Conservation (phyloP, 2,113 vertebrate species). For the human region DNA sequence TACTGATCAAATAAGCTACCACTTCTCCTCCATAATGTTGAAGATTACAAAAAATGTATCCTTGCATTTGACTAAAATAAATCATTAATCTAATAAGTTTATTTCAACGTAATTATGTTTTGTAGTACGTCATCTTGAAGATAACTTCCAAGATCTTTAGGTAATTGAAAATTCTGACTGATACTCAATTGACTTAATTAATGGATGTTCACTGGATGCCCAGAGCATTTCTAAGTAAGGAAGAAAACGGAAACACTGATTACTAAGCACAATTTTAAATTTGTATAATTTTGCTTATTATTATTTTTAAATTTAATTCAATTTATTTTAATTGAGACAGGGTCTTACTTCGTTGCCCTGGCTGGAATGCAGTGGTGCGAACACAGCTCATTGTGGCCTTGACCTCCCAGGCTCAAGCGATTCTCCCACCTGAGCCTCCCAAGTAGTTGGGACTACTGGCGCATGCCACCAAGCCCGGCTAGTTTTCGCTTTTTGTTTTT, state of each 20-base stretch:
- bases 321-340: not conserved
- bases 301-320: too few species aligned
- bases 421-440: not conserved
- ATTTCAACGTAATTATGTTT: not conserved
- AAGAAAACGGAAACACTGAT: not conserved
- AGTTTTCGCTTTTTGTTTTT: not conserved
- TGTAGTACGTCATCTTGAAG: not conserved
- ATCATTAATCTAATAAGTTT: not conserved
- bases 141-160: not conserved
- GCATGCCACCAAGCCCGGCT: not conserved
- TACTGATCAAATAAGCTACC: not conserved
- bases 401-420: not conserved
- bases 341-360: not conserved
- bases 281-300: not conserved
- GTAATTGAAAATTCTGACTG: not conserved
- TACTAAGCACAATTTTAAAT: not conserved
- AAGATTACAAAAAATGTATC: slow-evolving; percentile 5
- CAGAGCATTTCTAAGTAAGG: not conserved
- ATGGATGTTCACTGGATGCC: not conserved
- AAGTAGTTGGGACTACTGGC: not conserved
- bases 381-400: not conserved
- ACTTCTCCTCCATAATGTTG: not conserved
- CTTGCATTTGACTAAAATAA: not conserved
- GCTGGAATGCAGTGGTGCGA: not conserved
- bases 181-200: not conserved